Percentiles rank a stretch among this genome's conserved stretches.
Conservation (phyloP, 2,888 invertebrate species). For the Philaethria dido region DNA sequence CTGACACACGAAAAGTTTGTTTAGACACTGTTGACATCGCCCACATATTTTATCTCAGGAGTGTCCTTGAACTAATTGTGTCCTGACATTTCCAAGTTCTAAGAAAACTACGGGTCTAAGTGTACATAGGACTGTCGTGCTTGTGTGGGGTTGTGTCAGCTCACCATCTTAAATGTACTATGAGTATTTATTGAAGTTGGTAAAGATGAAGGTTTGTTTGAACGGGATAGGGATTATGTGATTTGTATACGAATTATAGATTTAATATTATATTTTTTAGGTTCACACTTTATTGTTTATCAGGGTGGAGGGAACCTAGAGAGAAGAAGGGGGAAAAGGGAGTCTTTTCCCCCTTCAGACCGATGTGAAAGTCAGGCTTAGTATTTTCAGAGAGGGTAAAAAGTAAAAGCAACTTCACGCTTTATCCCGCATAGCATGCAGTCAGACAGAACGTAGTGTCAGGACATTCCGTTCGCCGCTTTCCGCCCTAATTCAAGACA, state of each 20-base stretch:
- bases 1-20: neutral
- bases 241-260: neutral
- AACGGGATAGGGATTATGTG: neutral
- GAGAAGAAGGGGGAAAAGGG: no score
- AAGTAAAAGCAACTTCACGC: no score
- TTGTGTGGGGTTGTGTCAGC: slow-evolving; percentile 10
- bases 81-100: slow-evolving; percentile 8
- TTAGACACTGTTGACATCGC: slow-evolving; percentile 3
- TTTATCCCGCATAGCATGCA: no score
- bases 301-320: no score
- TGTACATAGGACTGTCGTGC: slow-evolving; percentile 17
- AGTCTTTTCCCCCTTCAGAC: no score
- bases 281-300: no score
- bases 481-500: no score
- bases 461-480: no score
- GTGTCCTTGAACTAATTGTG: slow-evolving; percentile 23
- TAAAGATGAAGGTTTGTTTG: neutral
- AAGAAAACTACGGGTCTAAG: slow-evolving; percentile 15
- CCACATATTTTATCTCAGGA: neutral
- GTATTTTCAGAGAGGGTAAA: no score
- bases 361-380: no score
- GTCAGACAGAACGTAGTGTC: no score
- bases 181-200: slow-evolving; percentile 1
- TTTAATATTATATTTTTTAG: neutral
- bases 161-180: slow-evolving; percentile 10